These are phyloP conservation scores for Heliconius eleuchia DNA, from an alignment of 1,140 invertebrate genomes.

Conservation along the genomic window DNA sequence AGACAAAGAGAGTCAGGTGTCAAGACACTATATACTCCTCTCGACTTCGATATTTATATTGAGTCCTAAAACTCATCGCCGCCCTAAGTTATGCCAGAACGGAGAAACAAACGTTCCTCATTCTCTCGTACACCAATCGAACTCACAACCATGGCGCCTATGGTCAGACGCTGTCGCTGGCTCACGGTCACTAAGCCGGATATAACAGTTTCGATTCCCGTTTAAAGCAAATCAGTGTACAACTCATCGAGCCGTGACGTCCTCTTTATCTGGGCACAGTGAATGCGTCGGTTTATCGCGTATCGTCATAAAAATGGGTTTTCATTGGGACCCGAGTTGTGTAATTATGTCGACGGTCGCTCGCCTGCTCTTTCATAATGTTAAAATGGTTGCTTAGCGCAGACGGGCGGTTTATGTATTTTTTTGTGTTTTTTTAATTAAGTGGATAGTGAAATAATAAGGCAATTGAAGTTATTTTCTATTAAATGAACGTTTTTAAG, in stretches of 20 bases:
- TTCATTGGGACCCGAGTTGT: slow-evolving; percentile 58
- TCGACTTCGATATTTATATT: too few relatives aligned
- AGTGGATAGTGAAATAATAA: too few relatives aligned
- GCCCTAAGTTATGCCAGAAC: too few relatives aligned
- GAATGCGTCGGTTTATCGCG: slow-evolving; percentile 56
- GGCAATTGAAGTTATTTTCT: too few relatives aligned
- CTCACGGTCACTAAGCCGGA: neutral
- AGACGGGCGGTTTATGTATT: slow-evolving; percentile 35
- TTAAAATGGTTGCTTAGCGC: slow-evolving; percentile 42
- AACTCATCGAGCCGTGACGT: neutral
- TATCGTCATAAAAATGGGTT: slow-evolving; percentile 63
- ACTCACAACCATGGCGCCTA: too few relatives aligned
- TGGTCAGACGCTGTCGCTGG: too few relatives aligned
- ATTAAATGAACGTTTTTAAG: too few relatives aligned
- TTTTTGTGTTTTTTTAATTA: neutral
- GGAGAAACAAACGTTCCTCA: too few relatives aligned
- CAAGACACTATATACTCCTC: too few relatives aligned
- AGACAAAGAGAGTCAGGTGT: too few relatives aligned
- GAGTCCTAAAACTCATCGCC: too few relatives aligned
- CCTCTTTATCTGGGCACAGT: slow-evolving; percentile 42
- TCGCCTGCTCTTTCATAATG: slow-evolving; percentile 55
- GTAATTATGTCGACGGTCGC: slow-evolving; percentile 57
- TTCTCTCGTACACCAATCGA: too few relatives aligned
- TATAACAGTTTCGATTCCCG: neutral
- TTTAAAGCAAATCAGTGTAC: neutral